phyloP scores from a whole-genome alignment of 2,797 vertebrate species.

The Sus cebifrons region DNA sequence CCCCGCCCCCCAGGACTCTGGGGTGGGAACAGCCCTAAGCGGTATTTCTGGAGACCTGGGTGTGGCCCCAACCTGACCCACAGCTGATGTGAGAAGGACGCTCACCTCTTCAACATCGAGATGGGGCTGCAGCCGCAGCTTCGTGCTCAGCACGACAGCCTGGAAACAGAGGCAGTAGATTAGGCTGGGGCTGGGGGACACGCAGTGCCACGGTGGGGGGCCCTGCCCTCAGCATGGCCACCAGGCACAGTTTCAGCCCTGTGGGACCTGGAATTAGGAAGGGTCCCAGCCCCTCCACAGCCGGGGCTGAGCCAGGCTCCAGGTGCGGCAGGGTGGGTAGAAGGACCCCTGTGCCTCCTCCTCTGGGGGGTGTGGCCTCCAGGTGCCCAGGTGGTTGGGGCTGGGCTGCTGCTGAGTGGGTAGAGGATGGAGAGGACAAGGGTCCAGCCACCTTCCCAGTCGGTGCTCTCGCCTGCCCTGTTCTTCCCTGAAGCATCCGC shows the following conservation, averaged over 20 bases:
- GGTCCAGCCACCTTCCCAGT: background rate
- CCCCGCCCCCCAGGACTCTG: background rate
- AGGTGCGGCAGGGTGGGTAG: fast-evolving
- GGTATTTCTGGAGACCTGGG: background rate
- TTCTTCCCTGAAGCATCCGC: background rate
- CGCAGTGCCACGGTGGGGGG: fast-evolving
- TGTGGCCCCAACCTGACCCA: background rate
- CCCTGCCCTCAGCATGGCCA: fast-evolving
- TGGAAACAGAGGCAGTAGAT: slow-evolving; percentile 64
- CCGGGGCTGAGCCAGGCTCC: no score
- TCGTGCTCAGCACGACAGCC: slow-evolving; percentile 87
- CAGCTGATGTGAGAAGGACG: slow-evolving; percentile 34
- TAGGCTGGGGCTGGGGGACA: background rate
- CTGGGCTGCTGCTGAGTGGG: background rate
- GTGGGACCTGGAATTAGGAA: background rate
- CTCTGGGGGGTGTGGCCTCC: background rate
- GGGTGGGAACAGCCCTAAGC: background rate
- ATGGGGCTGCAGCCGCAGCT: slow-evolving; percentile 88
- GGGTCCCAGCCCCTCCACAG: background rate
- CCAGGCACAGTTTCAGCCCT: background rate
- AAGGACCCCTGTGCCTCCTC: no score
- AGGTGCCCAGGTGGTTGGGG: background rate
- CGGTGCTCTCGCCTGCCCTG: background rate
- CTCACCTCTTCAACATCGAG: slow-evolving; percentile 90
- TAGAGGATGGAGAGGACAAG: fast-evolving